phyloP scores from a whole-genome alignment of 2,888 invertebrate species.

The Brenthis ino region DNA sequence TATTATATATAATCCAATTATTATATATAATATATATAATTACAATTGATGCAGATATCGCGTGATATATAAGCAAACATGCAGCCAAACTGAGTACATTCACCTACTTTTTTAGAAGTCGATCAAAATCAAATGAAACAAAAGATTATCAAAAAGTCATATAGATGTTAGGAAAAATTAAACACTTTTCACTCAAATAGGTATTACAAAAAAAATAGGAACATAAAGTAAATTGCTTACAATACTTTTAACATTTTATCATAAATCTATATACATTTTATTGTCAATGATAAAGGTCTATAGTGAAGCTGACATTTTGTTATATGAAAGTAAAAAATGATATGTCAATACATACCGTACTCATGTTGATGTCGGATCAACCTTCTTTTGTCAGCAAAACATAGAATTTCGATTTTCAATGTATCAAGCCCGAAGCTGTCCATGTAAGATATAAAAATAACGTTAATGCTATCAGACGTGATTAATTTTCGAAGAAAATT shows the following conservation, averaged over 20 bases:
- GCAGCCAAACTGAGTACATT: too few species aligned
- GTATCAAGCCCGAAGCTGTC: slow-evolving; percentile 4
- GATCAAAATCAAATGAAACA: too few species aligned
- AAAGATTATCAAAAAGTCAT: too few species aligned
- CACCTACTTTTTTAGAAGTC: too few species aligned
- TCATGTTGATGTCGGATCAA: slow-evolving; percentile 54
- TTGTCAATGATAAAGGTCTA: slow-evolving; percentile 75
- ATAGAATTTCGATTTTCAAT: slow-evolving; percentile 18
- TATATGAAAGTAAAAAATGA: slow-evolving; percentile 74
- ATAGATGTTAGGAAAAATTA: too few species aligned
- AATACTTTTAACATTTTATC: slow-evolving; percentile 20
- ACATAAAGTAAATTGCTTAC: neutral
- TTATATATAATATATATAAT: too few species aligned
- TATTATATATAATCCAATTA: too few species aligned
- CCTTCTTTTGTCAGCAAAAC: slow-evolving; percentile 49
- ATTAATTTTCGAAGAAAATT: slow-evolving; percentile 10
- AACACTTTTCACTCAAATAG: too few species aligned
- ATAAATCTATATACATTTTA: slow-evolving; percentile 66
- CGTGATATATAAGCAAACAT: too few species aligned
- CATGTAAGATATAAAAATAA: slow-evolving; percentile 9
- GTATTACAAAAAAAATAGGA: too few species aligned
- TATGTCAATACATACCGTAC: slow-evolving; percentile 39
- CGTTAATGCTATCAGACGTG: slow-evolving; percentile 5
- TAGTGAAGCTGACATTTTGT: slow-evolving; percentile 70
- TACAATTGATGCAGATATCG: too few species aligned